phyloP scores from a whole-genome alignment of 1,140 invertebrate species.

The Macrosteles quadrilineatus region DNA sequence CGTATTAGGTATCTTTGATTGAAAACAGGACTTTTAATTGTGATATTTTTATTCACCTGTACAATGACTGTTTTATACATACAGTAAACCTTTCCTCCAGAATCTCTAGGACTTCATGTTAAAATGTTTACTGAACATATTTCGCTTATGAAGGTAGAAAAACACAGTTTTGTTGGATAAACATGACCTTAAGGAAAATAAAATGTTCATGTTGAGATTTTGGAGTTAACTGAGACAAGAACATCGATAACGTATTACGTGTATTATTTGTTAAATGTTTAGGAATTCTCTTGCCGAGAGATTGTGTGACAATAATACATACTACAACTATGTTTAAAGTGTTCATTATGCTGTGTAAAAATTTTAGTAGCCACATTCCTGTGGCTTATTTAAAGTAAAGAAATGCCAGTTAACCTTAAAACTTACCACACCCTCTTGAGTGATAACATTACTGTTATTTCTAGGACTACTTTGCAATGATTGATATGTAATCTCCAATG shows the following conservation, averaged over 20 bases:
- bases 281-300: not conserved
- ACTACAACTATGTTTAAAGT: not conserved
- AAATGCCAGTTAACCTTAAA: slow-evolving; percentile 16
- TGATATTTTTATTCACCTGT: no score
- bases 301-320: not conserved
- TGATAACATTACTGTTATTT: not conserved
- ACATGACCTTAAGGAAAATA: no score
- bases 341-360: not conserved
- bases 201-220: not conserved
- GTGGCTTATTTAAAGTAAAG: not conserved
- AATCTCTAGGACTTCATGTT: no score
- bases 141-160: no score
- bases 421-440: slow-evolving; percentile 20
- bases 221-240: not conserved
- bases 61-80: no score
- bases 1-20: no score
- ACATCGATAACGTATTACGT: not conserved
- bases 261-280: not conserved
- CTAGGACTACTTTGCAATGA: not conserved
- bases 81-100: no score
- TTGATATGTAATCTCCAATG: not conserved
- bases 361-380: not conserved
- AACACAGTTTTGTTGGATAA: no score
- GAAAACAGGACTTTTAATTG: no score
- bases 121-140: no score